Conservation (phyloP, 2,113 vertebrate genomes). For the Hassar affinis region DNA sequence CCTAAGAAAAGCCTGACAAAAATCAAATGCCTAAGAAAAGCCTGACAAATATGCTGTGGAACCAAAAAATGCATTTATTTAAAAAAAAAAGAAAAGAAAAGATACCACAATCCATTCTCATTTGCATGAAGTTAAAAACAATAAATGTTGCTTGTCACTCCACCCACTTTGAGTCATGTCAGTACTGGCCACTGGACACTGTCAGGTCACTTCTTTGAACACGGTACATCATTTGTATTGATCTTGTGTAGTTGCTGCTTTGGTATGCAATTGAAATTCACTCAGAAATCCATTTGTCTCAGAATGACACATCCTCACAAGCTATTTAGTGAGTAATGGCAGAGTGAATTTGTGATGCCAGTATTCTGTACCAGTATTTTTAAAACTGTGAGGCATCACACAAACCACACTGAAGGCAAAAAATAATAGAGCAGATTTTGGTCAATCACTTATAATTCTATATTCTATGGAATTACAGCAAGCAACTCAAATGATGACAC, state of each 20-base stretch:
- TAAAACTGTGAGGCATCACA: neutral
- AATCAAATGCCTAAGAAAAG: no score
- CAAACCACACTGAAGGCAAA: neutral
- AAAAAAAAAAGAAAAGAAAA: no score
- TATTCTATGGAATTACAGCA: no score
- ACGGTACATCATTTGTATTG: neutral
- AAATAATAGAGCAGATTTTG: no score
- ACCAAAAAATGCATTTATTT: no score
- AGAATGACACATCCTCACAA: neutral
- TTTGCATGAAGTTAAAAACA: neutral
- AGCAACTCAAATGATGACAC: no score
- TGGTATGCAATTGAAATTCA: neutral
- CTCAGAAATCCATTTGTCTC: neutral
- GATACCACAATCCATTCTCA: no score
- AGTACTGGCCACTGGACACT: neutral
- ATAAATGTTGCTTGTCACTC: neutral
- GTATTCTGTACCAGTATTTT: neutral
- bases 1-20: neutral
- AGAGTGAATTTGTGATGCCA: neutral
- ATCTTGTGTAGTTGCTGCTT: neutral
- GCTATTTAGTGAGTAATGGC: neutral
- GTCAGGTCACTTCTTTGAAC: neutral
- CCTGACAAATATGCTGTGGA: no score
- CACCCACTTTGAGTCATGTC: neutral
- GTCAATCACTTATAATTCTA: neutral